Evolutionary conservation across 2,888 invertebrate genomes (phyloP).

Genomic region (Pollenia angustigena): DNA sequence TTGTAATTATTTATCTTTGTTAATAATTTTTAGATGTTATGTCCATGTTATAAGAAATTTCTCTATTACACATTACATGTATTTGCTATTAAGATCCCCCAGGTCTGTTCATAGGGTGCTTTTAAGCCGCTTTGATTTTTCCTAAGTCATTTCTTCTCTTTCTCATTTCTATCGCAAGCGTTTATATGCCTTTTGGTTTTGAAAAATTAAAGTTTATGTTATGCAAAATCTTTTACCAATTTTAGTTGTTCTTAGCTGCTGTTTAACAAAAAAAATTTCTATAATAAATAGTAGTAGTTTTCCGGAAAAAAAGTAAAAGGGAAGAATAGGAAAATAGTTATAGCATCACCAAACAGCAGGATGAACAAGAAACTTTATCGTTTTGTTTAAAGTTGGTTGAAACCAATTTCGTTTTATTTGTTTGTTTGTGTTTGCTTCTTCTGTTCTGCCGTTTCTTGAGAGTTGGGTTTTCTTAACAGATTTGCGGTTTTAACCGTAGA

Average conservation of each 20-base stretch:
- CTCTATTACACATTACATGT: too few relatives aligned
- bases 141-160: not conserved
- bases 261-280: slow-evolving; percentile 41
- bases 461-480: slow-evolving; percentile 43
- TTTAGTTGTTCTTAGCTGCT: slow-evolving; percentile 47
- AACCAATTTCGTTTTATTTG: slow-evolving; percentile 30
- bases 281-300: slow-evolving; percentile 60
- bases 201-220: slow-evolving; percentile 60
- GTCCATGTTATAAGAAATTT: too few relatives aligned
- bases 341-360: slow-evolving; percentile 42
- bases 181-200: slow-evolving; percentile 62
- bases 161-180: not conserved
- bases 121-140: not conserved
- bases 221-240: slow-evolving; percentile 64
- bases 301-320: not conserved
- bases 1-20: too few relatives aligned
- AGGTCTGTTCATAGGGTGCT: not conserved
- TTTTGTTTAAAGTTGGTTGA: slow-evolving; percentile 60
- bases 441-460: slow-evolving; percentile 13
- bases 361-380: slow-evolving; percentile 58
- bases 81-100: not conserved
- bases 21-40: too few relatives aligned
- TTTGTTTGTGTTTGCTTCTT: slow-evolving; percentile 5
- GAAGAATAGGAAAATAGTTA: not conserved
- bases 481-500: slow-evolving; percentile 54